Evolutionary conservation across 2,113 vertebrate genomes (phyloP).

Genomic region (Crotalus viridis): DNA sequence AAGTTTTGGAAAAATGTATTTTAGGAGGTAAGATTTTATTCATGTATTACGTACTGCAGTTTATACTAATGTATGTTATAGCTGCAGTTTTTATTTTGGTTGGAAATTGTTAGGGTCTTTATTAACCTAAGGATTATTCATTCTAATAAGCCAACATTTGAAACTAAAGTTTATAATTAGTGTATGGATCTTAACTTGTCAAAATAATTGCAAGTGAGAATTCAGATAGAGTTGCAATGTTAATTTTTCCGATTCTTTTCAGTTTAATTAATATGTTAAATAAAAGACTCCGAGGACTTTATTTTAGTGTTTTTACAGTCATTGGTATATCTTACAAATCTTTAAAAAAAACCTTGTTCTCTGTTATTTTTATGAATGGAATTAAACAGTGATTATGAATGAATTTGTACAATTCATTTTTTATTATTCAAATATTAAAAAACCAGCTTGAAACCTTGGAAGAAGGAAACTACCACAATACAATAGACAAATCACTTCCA

Average conservation of each 20-base stretch:
- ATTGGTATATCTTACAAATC: not conserved
- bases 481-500: not conserved
- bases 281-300: not conserved
- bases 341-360: not conserved
- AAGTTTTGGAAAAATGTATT: not conserved
- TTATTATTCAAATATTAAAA: not conserved
- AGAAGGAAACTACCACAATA: not conserved
- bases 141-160: not conserved
- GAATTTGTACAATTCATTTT: not conserved
- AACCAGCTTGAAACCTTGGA: not conserved
- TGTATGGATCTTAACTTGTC: not conserved
- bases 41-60: rapidly evolving
- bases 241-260: not conserved
- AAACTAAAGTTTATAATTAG: not conserved
- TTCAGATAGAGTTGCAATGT: not conserved
- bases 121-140: not conserved
- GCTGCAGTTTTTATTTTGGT: not conserved
- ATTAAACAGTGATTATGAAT: not conserved
- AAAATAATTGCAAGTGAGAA: not conserved
- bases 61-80: rapidly evolving
- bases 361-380: not conserved
- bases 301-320: not conserved
- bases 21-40: not conserved
- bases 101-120: not conserved
- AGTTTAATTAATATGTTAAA: not conserved